Conservation (phyloP, 2,797 vertebrate species). For the Sebastes itinus region DNA sequence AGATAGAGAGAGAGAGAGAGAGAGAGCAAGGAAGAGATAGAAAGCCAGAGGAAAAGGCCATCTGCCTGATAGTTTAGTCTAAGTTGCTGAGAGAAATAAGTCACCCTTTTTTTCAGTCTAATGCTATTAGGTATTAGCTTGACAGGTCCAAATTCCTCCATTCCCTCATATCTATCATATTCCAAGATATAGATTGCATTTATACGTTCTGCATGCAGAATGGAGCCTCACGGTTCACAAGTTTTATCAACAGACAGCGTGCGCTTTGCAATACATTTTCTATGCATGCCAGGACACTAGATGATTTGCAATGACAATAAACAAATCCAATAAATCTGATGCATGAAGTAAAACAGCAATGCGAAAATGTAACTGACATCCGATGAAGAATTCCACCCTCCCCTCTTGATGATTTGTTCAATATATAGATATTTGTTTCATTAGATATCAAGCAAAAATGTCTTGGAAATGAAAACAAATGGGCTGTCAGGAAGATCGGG, state of each 20-base stretch:
- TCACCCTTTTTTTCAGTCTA: slow-evolving; percentile 36
- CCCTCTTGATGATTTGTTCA: slow-evolving; percentile 65
- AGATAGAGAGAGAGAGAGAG: slow-evolving; percentile 35
- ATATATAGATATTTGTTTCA: slow-evolving; percentile 81
- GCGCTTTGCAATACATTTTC: slow-evolving; percentile 18
- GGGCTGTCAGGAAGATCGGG: slow-evolving; percentile 68
- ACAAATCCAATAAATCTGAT: slow-evolving; percentile 63
- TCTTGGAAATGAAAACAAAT: slow-evolving; percentile 82
- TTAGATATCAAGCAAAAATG: slow-evolving; percentile 76
- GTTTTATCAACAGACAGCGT: slow-evolving; percentile 39
- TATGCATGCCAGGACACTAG: slow-evolving; percentile 27
- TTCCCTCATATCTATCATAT: slow-evolving; percentile 37
- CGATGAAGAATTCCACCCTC: slow-evolving; percentile 56
- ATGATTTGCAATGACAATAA: slow-evolving; percentile 64
- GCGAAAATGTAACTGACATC: slow-evolving; percentile 64
- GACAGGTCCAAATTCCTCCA: slow-evolving; percentile 42
- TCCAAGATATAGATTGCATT: slow-evolving; percentile 37
- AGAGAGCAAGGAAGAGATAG: slow-evolving; percentile 39
- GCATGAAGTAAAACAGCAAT: slow-evolving; percentile 48
- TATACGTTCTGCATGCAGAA: slow-evolving; percentile 27
- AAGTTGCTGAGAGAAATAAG: slow-evolving; percentile 54
- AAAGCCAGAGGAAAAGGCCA: slow-evolving; percentile 68
- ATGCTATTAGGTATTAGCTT: slow-evolving; percentile 39
- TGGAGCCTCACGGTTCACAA: slow-evolving; percentile 34
- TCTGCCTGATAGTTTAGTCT: slow-evolving; percentile 63